Evolutionary conservation across 2,113 vertebrate species (phyloP), one percentile per base, ranked within the genome.

Genomic region (Condylura cristata): DNA sequence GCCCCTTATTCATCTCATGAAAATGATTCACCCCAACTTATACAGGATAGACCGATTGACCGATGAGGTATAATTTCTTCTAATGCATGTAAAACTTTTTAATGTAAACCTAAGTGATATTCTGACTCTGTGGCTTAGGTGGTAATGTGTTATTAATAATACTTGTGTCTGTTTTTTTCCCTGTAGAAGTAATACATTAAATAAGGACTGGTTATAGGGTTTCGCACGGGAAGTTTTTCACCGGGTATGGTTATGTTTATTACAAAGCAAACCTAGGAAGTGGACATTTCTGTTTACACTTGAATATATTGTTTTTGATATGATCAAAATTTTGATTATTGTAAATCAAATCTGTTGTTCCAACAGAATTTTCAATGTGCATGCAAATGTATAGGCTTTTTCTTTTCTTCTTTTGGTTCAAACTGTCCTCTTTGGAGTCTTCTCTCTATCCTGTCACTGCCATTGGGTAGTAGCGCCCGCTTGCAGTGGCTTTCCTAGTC

Each of bases 41-140:
- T 99, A 99, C 97, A 98, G 99, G 86, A 98, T 99, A 98, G 99
- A 99, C 98, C 98, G 98, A 97, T 95, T 99, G 94, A 98, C 98
- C 41, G 99, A 99, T 96, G 99, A 99, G 99, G 99, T 99, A 98
- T 75, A 86, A 86, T 74, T 26, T 32, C 13, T 76, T 76, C 12
- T 5, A 32, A 6, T 75, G 66, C 30, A 22, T 51, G 26, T 76
- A 58, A 24, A 72, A 51, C 39, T 8, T 5, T 87, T 68, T 22
- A 41, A 26, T 68, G 85, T 37, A 58, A 61, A 56, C 60, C 22
- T 87, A n/a, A 39, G 75, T 71, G 37, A 63, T 5, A 44, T 87
- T 30, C 66, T 86, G 56, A 53, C 68, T 87, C 74, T 80, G 18
- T 1, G 80, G 8, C 20, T 32, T 41, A 65, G 37, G 17, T 74